Evolutionary conservation across 2,888 invertebrate species (phyloP), one percentile per base, ranked within the genome.

Genomic region (Orthosia gracilis): DNA sequence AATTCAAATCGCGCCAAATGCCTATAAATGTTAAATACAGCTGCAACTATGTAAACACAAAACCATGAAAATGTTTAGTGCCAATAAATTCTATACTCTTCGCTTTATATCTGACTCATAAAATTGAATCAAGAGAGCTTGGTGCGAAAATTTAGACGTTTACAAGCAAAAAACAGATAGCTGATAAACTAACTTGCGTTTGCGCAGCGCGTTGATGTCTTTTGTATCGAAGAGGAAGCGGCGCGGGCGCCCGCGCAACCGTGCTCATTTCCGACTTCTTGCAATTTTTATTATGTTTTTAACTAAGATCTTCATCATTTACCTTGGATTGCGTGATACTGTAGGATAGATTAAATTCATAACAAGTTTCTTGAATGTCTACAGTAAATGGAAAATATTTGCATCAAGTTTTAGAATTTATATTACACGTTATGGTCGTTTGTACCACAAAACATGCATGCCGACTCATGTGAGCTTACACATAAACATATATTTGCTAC

Each of bases 161-260:
- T 76, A 72, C 23, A 54, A 64, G 47, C 40, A 57, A 63, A 61
- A 85, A 79, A 74, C 55, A 17, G 12, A 71, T 78, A 65, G 83
- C 58, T 67, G 58, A 73, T 75, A 58, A 61, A 54, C 7, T 11
- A 23, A 13, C n/a, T 57, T 75, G 83, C 83, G 78, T 85, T 57
- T 75, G 88, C 89, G 89, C 87, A 80, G 81, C 90, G 90, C 94
- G 94, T 94, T 94, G 91, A 94, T 89, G 89, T 94, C 94, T 93
- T 92, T 93, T 86, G 70, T 89, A 88, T 78, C 66, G 54, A 77
- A 72, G 63, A 52, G 45, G 52, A 66, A 58, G 50, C 57, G 73
- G 82, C 88, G 87, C 87, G 85, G 73, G 82, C 89, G 87, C 87
- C 86, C 82, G 90, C 88, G 89, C 85, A 75, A 40, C 52, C 47